These are phyloP conservation scores for Scrobipalpa costella DNA, from an alignment of 2,888 invertebrate species.

Conservation along the genomic window DNA sequence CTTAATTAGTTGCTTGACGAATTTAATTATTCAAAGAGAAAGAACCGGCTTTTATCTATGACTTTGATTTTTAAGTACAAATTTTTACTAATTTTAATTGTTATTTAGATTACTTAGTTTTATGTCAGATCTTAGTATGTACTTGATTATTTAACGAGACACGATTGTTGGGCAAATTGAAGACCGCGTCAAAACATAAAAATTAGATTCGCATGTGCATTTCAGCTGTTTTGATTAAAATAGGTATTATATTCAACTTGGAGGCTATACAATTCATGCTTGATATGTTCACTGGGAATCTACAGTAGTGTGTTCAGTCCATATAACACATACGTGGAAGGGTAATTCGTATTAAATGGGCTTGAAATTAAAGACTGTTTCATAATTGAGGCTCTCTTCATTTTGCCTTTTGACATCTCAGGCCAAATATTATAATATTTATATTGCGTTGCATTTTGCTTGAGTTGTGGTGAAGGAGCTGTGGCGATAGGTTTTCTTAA, in stretches of 20 bases:
- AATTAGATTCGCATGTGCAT: conserved; percentile 1
- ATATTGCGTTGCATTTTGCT: conserved; percentile 9
- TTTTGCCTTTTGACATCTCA: conserved; percentile 55
- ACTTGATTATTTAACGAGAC: conserved; percentile 51
- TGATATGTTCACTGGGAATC: background rate
- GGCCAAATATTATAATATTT: conserved; percentile 21
- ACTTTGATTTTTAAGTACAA: conserved; percentile 79
- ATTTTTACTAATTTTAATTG: conserved; percentile 78
- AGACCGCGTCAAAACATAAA: conserved; percentile 58
- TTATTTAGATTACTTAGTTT: conserved; percentile 74
- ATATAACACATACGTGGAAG: background rate
- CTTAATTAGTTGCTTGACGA: conserved; percentile 68
- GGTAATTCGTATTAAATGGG: background rate
- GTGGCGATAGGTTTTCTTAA: conserved; percentile 54
- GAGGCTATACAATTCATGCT: background rate
- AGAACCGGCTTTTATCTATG: conserved; percentile 63
- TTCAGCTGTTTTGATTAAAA: conserved; percentile 8
- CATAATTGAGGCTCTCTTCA: conserved; percentile 60
- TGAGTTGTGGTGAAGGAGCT: conserved; percentile 42
- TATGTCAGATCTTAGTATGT: conserved; percentile 53
- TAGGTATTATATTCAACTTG: conserved; percentile 1
- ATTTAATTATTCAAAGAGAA: conserved; percentile 53
- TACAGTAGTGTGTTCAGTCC: background rate
- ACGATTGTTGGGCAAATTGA: conserved; percentile 57
- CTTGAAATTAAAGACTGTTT: no score